Percentiles rank a stretch among this genome's conserved stretches.
These are phyloP conservation scores for Mus minutoides DNA, from an alignment of 2,797 vertebrate species.

Conservation along the genomic window DNA sequence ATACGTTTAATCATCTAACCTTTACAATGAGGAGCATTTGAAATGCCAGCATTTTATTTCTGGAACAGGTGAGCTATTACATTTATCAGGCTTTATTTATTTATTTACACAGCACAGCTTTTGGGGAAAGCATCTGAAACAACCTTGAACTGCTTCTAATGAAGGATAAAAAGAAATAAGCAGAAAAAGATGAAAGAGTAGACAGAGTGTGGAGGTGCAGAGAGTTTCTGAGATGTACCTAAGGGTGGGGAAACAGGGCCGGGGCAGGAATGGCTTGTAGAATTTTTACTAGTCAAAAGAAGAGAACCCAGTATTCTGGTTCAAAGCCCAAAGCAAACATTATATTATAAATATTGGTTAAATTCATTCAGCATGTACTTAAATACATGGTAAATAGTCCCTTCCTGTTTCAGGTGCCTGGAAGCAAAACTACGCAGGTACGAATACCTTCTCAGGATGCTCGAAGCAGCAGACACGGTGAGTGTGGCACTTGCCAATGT, in stretches of 20 bases:
- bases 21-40: constrained; percentile 74
- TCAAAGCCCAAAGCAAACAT: neutral
- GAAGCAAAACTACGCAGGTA: neutral
- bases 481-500: neutral
- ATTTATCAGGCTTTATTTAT: constrained; percentile 76
- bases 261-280: neutral
- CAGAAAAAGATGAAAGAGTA: neutral
- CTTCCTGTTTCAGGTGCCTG: neutral
- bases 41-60: constrained; percentile 83
- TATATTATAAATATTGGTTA: neutral
- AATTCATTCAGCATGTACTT: constrained; percentile 29
- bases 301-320: constrained; percentile 16
- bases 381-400: neutral
- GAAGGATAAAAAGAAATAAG: constrained; percentile 64
- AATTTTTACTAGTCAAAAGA: constrained; percentile 49
- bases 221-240: neutral
- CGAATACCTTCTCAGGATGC: neutral
- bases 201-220: constrained; percentile 55
- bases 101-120: constrained; percentile 72
- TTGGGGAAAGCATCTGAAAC: constrained; percentile 63
- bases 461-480: neutral
- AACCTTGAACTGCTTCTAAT: constrained; percentile 65
- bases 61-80: constrained; percentile 69
- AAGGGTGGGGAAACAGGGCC: constrained; percentile 1
- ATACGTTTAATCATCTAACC: constrained; percentile 81